phyloP scores from a whole-genome alignment of 2,113 vertebrate genomes.

The Larimichthys polyactis region DNA sequence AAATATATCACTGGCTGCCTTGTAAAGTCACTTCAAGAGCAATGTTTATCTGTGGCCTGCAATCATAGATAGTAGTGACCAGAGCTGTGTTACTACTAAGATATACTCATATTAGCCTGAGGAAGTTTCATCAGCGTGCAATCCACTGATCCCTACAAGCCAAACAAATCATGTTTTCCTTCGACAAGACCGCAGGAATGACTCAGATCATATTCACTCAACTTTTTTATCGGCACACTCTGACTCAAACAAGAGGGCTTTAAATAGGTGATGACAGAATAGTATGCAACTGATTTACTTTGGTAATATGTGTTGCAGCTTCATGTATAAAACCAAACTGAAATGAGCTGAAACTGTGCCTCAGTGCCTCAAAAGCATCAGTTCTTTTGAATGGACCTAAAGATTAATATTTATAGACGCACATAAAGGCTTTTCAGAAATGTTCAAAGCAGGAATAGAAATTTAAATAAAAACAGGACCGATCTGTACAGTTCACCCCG shows the following conservation, averaged over 20 bases:
- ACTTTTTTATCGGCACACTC: background rate
- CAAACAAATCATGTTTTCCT: slow-evolving; percentile 22
- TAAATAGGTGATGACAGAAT: slow-evolving; percentile 3
- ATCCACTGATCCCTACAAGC: slow-evolving; percentile 37
- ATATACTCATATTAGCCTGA: slow-evolving; percentile 35
- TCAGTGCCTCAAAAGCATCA: background rate
- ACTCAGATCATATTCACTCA: slow-evolving; percentile 26
- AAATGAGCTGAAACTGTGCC: background rate
- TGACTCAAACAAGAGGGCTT: background rate
- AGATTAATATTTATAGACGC: background rate
- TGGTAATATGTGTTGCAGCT: background rate
- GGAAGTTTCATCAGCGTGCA: slow-evolving; percentile 23
- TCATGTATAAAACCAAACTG: background rate
- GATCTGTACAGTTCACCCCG: background rate
- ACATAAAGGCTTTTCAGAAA: background rate
- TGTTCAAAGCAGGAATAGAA: background rate
- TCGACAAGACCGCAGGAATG: slow-evolving; percentile 55
- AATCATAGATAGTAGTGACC: slow-evolving; percentile 1
- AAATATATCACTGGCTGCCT: background rate
- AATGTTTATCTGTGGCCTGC: background rate
- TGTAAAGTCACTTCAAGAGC: background rate
- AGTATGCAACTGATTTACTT: background rate
- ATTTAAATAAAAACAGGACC: slow-evolving; percentile 14
- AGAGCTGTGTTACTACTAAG: background rate
- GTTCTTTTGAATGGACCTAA: background rate